phyloP scores from a whole-genome alignment of 2,797 vertebrate species.

The Aldrovandia affinis region DNA sequence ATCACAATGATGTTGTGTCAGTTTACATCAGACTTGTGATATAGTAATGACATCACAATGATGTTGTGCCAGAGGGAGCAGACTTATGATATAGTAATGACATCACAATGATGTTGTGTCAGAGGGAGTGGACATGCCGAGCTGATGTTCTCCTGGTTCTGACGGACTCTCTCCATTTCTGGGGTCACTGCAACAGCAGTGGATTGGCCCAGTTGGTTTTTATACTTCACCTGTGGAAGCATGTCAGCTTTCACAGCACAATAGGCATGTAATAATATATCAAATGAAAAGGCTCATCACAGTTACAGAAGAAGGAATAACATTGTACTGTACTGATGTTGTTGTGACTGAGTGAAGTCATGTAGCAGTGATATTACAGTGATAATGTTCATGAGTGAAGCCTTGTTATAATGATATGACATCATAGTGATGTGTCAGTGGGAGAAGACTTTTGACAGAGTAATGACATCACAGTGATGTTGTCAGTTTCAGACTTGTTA shows the following conservation, averaged over 20 bases:
- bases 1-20: not conserved
- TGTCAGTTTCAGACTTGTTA: not conserved
- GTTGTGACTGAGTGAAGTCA: too few relatives aligned
- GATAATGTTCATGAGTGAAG: too few relatives aligned
- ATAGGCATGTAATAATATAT: not conserved
- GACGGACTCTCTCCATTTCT: constrained; percentile 86
- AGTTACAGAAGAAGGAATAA: too few relatives aligned
- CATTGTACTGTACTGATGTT: too few relatives aligned
- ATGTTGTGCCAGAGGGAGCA: not conserved
- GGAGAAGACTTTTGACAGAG: not conserved
- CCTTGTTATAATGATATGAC: too few relatives aligned
- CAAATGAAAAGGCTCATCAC: not conserved
- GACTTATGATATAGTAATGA: not conserved
- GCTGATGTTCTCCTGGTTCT: constrained; percentile 92
- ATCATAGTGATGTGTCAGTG: not conserved
- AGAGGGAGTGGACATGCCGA: constrained; percentile 76
- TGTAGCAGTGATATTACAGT: too few relatives aligned
- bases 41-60: not conserved
- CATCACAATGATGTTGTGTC: not conserved
- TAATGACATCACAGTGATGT: too few relatives aligned
- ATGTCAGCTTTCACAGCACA: not conserved
- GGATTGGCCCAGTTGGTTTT: constrained; percentile 75
- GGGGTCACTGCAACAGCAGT: constrained; percentile 82
- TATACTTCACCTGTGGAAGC: constrained; percentile 79
- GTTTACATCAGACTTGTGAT: not conserved